Evolutionary conservation across 2,888 invertebrate species (phyloP), one percentile per base, ranked within the genome.

Genomic region (Ernsta delagoae): DNA sequence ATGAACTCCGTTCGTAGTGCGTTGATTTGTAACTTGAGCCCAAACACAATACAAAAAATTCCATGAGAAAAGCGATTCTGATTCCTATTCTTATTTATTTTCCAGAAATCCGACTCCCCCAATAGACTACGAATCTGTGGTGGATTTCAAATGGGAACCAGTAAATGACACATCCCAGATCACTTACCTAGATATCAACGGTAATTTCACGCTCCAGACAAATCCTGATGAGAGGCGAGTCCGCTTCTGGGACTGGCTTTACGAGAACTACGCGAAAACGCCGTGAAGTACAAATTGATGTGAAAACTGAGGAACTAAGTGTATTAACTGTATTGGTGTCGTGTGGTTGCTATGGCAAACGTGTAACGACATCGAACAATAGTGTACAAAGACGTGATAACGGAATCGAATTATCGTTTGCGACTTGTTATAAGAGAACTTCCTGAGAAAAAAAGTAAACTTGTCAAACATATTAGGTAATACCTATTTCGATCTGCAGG

Each of bases 161-260:
- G 93, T 95, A 5, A 89, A 88, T 68, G 81, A 83, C 64, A 86
- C 89, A 0, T 74, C 81, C 0, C 81, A 82, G 43, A 73, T 92
- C 31, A 82, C 80, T 71, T 95, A 94, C 77, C 86, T 95, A 54
- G 94, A 95, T 77, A 95, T 95, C 74, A 89, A 91, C 34, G 87
- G 90, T 56, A 90, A 92, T 75, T 89, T 95, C 74, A 93, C 94
- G 11, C 81, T 94, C 74, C 86, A 83, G 63, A 81, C 83, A 0
- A 92, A 94, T 75, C 95, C 95, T 0, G 95, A 95, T 75, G 73
- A 86, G 0, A 91, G 90, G 71, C 87, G 95, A 43, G 86, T 94
- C 50, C 85, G 86, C 24, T 95, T 95, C 82, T 95, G 95, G 95
- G 94, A 95, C 82, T 83, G 84, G 86, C 83, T 92, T 1, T 92